Percentiles rank a stretch among this genome's conserved stretches.
These are phyloP conservation scores for Holacanthella duospinosa DNA, from an alignment of 2,888 invertebrate species.

Conservation along the genomic window DNA sequence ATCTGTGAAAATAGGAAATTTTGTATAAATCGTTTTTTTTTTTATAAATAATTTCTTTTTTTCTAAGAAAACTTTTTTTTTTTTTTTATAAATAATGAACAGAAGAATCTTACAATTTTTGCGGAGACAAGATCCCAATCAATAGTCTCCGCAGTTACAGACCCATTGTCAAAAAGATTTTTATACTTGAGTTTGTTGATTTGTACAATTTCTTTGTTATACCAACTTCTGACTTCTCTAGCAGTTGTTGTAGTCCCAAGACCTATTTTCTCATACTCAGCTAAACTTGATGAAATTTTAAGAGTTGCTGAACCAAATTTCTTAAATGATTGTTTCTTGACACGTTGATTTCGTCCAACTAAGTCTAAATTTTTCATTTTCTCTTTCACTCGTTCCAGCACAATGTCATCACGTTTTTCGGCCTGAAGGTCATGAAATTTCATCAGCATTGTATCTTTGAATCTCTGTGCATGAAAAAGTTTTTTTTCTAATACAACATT, in stretches of 20 bases:
- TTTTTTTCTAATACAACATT: conserved; percentile 15
- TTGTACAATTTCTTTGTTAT: background rate
- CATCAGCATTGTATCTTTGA: background rate
- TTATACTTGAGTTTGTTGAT: background rate
- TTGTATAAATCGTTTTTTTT: too few relatives aligned
- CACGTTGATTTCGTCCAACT: background rate
- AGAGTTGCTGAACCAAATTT: background rate
- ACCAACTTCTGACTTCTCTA: background rate
- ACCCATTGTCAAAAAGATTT: background rate
- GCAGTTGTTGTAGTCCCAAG: background rate
- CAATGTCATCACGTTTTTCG: background rate
- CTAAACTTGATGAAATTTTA: background rate
- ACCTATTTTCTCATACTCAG: background rate
- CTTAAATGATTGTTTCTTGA: too few relatives aligned
- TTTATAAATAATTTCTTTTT: background rate
- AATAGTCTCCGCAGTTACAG: background rate
- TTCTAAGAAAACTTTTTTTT: too few relatives aligned
- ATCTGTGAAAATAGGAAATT: background rate
- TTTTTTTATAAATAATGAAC: too few relatives aligned
- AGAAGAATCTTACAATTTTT: conserved; percentile 8
- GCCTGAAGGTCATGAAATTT: background rate
- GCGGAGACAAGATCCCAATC: conserved; percentile 5
- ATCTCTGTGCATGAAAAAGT: background rate
- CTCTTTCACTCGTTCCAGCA: background rate
- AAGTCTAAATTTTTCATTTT: too few relatives aligned